Evolutionary conservation across 2,797 vertebrate species (phyloP), one percentile per base, ranked within the genome.

Genomic region (Cryptoblepharus egeriae): DNA sequence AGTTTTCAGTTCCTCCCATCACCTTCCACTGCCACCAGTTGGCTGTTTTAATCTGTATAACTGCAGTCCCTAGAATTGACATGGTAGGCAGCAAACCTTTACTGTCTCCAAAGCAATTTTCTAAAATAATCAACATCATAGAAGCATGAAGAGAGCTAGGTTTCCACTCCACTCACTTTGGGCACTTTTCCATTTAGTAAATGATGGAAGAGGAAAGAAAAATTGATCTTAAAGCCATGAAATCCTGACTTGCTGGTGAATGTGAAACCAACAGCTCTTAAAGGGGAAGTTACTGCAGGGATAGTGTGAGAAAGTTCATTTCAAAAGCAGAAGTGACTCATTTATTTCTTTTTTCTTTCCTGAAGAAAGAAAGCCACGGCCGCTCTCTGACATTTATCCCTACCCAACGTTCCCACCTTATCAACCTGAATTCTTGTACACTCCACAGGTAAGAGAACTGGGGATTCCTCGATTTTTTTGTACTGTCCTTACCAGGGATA

Each of bases 371-470:
- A 84, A 39, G 30, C 75, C 22, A 26, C 82, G 82, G 0, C 82
- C 82, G 24, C 30, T 2, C 49, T 84, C 82, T 6, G 76, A 84
- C 26, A 67, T n/a, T 15, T 84, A 7, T 26, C 2, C 63, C 12
- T 58, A 2, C 22, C 13, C 45, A 64, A 3, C 35, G 2, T 42
- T 30, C 49, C 28, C 16, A 30, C 35, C 20, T 1, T 71, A 37
- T 37, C 12, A 7, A 1, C 42, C 49, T 61, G 82, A 15, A 52
- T 52, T 22, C 18, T 24, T 1, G 20, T 63, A 28, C 0, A 26
- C 74, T 65, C 70, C 13, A 1, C 82, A 15, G 77, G 82, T 84
- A 84, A 84, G 82, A 26, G 55, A 37, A 60, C 15, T 45, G 22
- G 58, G 20, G n/a, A 4, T 28, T 22, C 2, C 15, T 1, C 18